Conservation (phyloP, 2,113 vertebrate genomes). For the Panthera tigris region DNA sequence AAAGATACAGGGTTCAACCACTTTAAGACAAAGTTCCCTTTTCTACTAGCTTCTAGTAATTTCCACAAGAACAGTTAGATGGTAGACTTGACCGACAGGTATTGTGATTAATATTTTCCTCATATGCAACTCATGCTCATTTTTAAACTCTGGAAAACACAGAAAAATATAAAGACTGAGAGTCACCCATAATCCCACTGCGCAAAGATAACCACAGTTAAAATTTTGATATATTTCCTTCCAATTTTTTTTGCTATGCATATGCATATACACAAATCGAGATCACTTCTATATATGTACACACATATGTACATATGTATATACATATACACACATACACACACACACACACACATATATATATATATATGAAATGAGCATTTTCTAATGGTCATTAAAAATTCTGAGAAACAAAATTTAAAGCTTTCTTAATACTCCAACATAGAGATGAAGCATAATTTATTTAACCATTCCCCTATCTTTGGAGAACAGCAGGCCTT, state of each 20-base stretch:
- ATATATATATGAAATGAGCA: neutral
- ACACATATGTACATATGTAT: too few relatives aligned
- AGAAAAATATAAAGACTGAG: constrained; percentile 25
- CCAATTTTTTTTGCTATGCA: neutral
- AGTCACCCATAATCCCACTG: neutral
- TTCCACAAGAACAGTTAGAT: neutral
- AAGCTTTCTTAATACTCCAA: constrained; percentile 22
- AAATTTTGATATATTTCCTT: constrained; percentile 10
- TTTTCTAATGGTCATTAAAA: constrained; percentile 35
- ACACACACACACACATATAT: neutral
- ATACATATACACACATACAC: neutral
- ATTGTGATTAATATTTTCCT: neutral
- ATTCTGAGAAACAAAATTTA: constrained; percentile 35
- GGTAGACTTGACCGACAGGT: neutral
- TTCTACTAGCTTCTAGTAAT: neutral
- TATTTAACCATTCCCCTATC: constrained; percentile 58
- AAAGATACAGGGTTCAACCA: neutral
- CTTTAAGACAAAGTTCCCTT: neutral
- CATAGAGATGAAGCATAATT: neutral
- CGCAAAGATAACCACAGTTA: neutral
- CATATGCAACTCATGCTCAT: neutral
- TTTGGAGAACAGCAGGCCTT: constrained; percentile 51
- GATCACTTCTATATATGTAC: too few relatives aligned
- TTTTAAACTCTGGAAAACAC: constrained; percentile 19
- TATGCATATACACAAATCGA: neutral